These are phyloP conservation scores for Oreochromis tanganicae DNA, from an alignment of 2,113 vertebrate genomes.

Conservation along the genomic window DNA sequence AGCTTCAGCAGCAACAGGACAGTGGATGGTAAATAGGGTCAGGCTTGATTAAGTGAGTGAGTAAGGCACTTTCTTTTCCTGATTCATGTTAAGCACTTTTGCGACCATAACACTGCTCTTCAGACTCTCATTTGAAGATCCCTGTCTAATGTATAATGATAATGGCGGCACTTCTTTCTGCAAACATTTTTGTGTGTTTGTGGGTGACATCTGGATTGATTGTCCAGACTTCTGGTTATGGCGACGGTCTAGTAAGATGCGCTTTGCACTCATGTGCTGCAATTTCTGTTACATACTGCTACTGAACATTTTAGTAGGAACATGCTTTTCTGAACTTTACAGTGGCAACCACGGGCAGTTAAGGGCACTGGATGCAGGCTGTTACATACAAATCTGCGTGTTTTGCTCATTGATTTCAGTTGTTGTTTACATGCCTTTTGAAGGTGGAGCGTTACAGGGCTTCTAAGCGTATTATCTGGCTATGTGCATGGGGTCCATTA, in stretches of 20 bases:
- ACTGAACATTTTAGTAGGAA: neutral
- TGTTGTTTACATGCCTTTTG: neutral
- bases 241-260: fast-evolving
- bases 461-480: neutral
- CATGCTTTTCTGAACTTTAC: neutral
- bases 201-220: neutral
- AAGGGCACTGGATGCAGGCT: neutral
- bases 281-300: neutral
- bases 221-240: neutral
- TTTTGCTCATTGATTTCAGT: neutral
- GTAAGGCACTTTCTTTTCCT: neutral
- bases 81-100: neutral
- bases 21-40: constrained; percentile 21
- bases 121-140: neutral
- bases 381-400: neutral
- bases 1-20: constrained; percentile 13
- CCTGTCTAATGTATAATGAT: neutral
- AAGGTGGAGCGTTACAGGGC: neutral
- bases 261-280: neutral
- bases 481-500: neutral
- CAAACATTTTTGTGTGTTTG: neutral
- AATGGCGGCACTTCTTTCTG: neutral
- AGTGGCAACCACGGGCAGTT: neutral
- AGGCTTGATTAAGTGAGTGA: constrained; percentile 4
- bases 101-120: neutral